A percentile compares a stretch with the other conserved stretches of the same genome.
Evolutionary conservation across 2,888 invertebrate species (phyloP).

Genomic region (Drosophila sordidula): DNA sequence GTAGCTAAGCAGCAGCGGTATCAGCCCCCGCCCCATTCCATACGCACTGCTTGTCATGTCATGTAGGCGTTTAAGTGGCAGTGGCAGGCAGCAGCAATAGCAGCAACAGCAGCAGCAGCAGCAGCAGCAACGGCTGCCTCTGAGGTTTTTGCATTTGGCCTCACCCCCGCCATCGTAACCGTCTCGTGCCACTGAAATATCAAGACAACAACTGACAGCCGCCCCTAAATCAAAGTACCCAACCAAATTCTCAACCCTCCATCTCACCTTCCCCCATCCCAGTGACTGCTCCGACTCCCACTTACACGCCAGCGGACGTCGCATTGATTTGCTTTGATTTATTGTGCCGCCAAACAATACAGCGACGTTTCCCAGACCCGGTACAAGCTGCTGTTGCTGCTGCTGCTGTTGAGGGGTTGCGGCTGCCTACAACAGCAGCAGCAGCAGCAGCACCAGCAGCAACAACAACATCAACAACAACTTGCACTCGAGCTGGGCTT

Average conservation of each 20-base stretch:
- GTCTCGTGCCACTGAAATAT: conserved; percentile 26
- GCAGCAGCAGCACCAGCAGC: conserved; percentile 29
- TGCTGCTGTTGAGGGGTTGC: conserved; percentile 26
- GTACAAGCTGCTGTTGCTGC: conserved; percentile 25
- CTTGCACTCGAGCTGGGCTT: conserved; percentile 73
- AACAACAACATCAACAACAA: conserved; percentile 28
- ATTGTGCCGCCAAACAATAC: conserved; percentile 77
- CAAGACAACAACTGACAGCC: conserved; percentile 56
- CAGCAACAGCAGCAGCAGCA: conserved; percentile 20
- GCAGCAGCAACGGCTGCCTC: conserved; percentile 20
- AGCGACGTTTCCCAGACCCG: conserved; percentile 50
- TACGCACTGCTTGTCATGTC: conserved; percentile 53
- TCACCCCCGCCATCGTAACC: background rate
- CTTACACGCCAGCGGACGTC: conserved; percentile 49
- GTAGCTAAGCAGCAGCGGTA: conserved; percentile 18
- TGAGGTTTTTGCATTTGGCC: conserved; percentile 19
- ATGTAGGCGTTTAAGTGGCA: conserved; percentile 68
- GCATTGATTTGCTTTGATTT: conserved; percentile 84
- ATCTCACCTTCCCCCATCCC: background rate
- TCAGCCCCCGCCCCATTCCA: background rate
- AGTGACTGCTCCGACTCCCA: conserved; percentile 5
- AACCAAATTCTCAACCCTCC: background rate
- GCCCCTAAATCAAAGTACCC: conserved; percentile 59
- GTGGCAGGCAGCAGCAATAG: conserved; percentile 29
- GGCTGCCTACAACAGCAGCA: conserved; percentile 39